A percentile compares a stretch with the other conserved stretches of the same genome.
phyloP scores from a whole-genome alignment of 2,113 vertebrate genomes.

The Phoenicopterus ruber region DNA sequence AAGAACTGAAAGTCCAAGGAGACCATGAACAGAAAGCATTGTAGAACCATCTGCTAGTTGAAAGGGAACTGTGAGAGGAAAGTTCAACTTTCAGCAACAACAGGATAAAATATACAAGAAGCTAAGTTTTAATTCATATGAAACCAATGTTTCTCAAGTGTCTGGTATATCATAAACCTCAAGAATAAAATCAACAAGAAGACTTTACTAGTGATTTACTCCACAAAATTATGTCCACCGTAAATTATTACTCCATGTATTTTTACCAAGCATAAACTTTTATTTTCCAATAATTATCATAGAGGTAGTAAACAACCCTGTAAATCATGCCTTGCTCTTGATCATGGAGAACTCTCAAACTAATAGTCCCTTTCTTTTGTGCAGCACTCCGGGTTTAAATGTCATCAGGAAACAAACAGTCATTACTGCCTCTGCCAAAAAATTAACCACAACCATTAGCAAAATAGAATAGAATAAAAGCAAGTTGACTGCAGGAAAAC shows the following conservation, averaged over 20 bases:
- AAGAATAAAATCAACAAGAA: neutral
- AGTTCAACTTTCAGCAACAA: neutral
- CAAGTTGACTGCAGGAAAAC: neutral
- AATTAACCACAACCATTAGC: neutral
- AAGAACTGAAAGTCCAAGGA: neutral
- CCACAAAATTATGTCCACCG: neutral
- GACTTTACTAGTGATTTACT: neutral
- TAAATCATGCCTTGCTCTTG: neutral
- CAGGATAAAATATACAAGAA: neutral
- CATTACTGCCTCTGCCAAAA: constrained; percentile 9
- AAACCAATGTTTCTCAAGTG: neutral
- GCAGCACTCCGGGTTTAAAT: neutral
- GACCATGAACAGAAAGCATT: neutral
- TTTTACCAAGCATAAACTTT: neutral
- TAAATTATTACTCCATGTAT: neutral
- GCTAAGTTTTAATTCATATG: neutral
- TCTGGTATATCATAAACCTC: neutral
- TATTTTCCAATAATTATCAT: neutral
- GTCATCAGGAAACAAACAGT: neutral
- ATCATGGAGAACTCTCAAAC: neutral
- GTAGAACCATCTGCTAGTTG: neutral
- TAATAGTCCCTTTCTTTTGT: neutral
- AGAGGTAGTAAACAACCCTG: neutral
- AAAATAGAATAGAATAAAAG: neutral
- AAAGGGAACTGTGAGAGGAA: neutral